Conservation (phyloP, 2,113 vertebrate species). For the Gymnorhina tibicen region DNA sequence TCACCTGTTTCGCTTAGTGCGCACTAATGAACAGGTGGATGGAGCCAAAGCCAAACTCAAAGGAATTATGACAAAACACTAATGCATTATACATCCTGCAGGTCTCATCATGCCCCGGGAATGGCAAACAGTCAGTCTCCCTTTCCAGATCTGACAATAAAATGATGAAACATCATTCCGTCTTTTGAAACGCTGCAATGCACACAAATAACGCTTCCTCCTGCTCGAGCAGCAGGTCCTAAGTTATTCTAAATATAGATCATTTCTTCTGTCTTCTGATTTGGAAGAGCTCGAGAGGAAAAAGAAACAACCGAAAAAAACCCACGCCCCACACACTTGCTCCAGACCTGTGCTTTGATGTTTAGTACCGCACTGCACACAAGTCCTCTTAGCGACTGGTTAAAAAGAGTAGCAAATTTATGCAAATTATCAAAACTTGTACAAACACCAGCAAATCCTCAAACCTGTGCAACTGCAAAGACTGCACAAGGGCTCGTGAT, state of each 20-base stretch:
- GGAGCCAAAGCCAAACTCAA: constrained; percentile 74
- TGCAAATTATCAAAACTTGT: not conserved
- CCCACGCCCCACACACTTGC: not conserved
- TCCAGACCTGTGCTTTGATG: not conserved
- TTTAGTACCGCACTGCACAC: not conserved
- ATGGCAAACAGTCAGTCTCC: constrained; percentile 49
- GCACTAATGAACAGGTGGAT: constrained; percentile 81
- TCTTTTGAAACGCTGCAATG: constrained; percentile 48
- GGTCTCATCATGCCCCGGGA: constrained; percentile 67
- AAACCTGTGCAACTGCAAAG: not conserved
- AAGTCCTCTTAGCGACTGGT: not conserved
- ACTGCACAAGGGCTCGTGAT: not conserved
- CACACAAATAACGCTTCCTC: constrained; percentile 46
- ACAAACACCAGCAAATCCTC: constrained; percentile 13
- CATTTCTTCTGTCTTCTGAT: constrained; percentile 3
- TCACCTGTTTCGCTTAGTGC: constrained; percentile 78
- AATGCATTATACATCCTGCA: constrained; percentile 66
- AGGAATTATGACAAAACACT: constrained; percentile 68
- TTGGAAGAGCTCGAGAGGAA: not conserved
- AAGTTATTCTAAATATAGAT: constrained; percentile 55
- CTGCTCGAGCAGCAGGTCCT: constrained; percentile 22
- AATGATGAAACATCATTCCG: constrained; percentile 62
- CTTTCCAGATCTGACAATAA: constrained; percentile 70
- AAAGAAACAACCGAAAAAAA: not conserved
- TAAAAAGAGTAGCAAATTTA: constrained; percentile 3